Evolutionary conservation across 2,113 vertebrate genomes (phyloP), one percentile per base, ranked within the genome.

Genomic region (Psittacula cyanocephala): DNA sequence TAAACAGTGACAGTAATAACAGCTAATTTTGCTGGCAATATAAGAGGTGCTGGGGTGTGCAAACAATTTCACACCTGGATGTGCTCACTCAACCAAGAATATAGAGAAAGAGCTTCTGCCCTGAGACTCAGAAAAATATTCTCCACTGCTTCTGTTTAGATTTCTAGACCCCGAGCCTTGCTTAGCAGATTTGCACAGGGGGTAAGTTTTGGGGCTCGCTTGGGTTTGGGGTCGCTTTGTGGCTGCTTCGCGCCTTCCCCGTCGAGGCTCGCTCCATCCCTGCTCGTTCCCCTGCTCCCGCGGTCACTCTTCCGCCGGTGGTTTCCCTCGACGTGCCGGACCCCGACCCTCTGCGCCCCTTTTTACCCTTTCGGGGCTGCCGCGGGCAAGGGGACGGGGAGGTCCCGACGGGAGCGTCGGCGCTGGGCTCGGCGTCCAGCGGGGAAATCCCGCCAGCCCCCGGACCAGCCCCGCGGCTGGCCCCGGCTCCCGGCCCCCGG

Each of bases 1-100:
- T 99, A 99, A 99, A 99, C 99, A 99, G 99, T 99, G 99, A 99
- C 99, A 99, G 99, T 99, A 99, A 99, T 99, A 99, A 99, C 99
- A 99, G 99, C 99, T 99, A 99, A 99, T 99, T 99, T 99, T 99
- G 99, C 99, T 99, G 99, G 99, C 99, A 99, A 99, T 99, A 99
- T 99, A 99, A 99, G 99, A 99, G 99, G 98, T 99, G 99, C 98
- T 98, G 98, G 98, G 99, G 98, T 99, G 99, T 99, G 99, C 99
- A 99, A 99, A 99, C 99, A 99, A 99, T 99, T 99, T 99, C 99
- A 99, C 99, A 99, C 99, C 99, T 99, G 99, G 99, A 99, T 99
- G 98, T 99, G 99, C 98, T 99, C 99, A 99, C 98, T 99, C 99
- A 99, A 98, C 98, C 98, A 98, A 98, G 98, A 99, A 99, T 98